Base-by-base conservation (phyloP, 2,797 vertebrate genomes). In the Cyprinella venusta region DNA sequence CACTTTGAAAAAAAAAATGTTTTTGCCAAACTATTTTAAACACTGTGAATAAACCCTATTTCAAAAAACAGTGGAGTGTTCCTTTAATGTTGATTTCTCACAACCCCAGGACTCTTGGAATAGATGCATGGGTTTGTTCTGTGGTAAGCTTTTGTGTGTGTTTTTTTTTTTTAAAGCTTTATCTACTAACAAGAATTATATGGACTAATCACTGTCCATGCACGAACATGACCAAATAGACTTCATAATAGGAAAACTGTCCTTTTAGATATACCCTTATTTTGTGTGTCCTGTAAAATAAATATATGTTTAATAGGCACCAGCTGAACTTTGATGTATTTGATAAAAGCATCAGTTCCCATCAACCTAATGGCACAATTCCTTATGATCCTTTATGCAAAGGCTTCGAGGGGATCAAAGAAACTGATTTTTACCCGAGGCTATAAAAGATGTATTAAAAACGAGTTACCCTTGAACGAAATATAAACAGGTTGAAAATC, bases 321-420 rank as follows among this genome's bases (percentile, higher is more conserved):
- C 86, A 89, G 89, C 89, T 89, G 81, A 93, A 93, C 93, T 94
- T 95, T 95, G 93, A 95, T 94, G 92, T 92, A 91, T 94, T 93
- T 94, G 93, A 95, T 94, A 94, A 94, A 95, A 94, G 91, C 92
- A 91, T 89, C 90, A 90, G 90, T 92, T 94, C 90, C 87, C 87
- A 85, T 92, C 91, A 93, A 92, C 90, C 91, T 94, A 94, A 94
- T 94, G 89, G 91, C 91, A 92, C 89, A 92, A 91, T 93, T 95
- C 92, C 91, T 93, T 95, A 94, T 94, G 93, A 95, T 95, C 94
- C 93, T 94, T 94, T 94, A 95, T 95, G 91, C 93, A 94, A 86
- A 92, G 91, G 88, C 91, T 92, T 92, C 91, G 93, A 87, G 90
- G 90, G 89, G 94, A 95, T 95, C 94, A 95, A 95, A 95, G 93